phyloP scores from a whole-genome alignment of 1,140 invertebrate species.

The Alviniconcha marisindica region DNA sequence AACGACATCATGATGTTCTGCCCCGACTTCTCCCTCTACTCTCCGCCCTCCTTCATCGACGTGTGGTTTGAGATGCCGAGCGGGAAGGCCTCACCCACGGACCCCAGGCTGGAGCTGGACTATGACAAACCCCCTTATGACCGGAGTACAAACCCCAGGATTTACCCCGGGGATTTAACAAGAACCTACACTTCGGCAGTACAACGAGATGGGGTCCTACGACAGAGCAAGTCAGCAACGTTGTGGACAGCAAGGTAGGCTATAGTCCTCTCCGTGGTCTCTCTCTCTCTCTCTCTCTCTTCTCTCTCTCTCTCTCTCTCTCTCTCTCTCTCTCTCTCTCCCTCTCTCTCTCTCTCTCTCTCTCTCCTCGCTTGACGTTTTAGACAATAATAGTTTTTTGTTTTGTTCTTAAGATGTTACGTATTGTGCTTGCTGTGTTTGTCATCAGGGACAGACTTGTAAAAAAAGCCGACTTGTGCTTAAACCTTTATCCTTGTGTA shows the following conservation, averaged over 20 bases:
- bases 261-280: no score
- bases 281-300: no score
- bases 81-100: conserved; percentile 51
- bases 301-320: no score
- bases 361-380: no score
- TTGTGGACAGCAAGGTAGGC: conserved; percentile 44
- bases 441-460: no score
- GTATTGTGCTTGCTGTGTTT: no score
- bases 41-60: conserved; percentile 53
- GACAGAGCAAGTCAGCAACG: conserved; percentile 54
- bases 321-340: no score
- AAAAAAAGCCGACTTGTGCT: no score
- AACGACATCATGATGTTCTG: conserved; percentile 49
- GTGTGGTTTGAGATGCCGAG: conserved; percentile 47
- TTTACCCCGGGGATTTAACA: neutral
- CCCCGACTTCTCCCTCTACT: conserved; percentile 51
- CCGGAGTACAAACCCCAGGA: neutral
- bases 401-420: no score
- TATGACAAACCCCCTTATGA: neutral
- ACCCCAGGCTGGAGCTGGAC: conserved; percentile 38
- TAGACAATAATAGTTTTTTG: no score
- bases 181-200: conserved; percentile 15
- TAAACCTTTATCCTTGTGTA: no score
- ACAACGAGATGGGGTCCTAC: conserved; percentile 48
- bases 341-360: no score